These are phyloP conservation scores for Amphipoea oculea DNA, from an alignment of 2,888 invertebrate species.

Conservation along the genomic window DNA sequence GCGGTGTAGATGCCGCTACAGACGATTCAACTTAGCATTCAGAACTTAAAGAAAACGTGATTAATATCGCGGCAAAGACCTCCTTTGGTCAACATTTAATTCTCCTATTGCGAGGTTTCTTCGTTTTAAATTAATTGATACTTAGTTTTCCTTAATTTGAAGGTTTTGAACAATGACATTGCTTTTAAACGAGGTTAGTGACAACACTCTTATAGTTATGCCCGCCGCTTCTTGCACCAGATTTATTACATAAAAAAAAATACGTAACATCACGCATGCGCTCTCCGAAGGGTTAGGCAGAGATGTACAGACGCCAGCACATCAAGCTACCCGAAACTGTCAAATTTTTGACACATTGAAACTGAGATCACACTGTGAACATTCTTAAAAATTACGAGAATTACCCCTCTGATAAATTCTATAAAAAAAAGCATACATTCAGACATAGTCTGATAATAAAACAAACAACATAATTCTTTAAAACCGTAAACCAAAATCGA, in stretches of 20 bases:
- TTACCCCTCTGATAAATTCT: no score
- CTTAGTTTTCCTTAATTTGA: conserved; percentile 30
- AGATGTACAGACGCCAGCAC: no score
- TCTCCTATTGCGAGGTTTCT: conserved; percentile 18
- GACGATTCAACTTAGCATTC: neutral
- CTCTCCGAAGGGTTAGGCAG: no score
- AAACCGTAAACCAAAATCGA: conserved; percentile 9
- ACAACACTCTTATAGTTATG: neutral
- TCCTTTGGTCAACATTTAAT: conserved; percentile 3
- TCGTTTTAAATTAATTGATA: conserved; percentile 18
- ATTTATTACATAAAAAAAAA: neutral
- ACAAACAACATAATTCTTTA: neutral
- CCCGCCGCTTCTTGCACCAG: neutral
- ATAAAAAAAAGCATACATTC: neutral
- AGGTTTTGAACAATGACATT: conserved; percentile 11
- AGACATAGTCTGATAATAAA: neutral
- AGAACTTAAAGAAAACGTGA: neutral
- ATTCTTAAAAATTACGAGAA: no score
- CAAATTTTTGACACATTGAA: no score
- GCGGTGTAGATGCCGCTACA: no score
- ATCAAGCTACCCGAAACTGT: no score
- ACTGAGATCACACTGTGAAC: no score
- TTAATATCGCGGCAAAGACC: neutral
- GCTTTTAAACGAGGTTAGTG: neutral
- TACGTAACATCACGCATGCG: no score